Conservation (phyloP, 2,113 vertebrate species). For the Nestor notabilis region DNA sequence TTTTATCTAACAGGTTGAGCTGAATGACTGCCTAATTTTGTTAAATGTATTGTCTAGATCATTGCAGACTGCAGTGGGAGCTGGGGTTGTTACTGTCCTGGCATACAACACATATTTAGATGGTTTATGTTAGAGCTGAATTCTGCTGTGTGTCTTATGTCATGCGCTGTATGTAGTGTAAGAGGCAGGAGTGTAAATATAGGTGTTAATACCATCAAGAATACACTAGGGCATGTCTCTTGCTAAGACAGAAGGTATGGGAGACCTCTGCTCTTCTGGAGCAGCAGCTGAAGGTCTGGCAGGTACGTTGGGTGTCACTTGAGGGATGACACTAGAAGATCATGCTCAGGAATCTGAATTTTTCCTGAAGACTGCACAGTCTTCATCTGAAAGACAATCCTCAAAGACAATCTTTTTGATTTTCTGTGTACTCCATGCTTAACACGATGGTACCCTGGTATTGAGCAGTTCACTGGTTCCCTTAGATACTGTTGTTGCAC, state of each 20-base stretch:
- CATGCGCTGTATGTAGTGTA: background rate
- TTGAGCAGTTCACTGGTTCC: background rate
- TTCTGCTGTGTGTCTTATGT: background rate
- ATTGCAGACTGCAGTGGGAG: background rate
- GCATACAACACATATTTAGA: background rate
- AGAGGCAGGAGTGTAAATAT: background rate
- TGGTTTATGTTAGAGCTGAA: background rate
- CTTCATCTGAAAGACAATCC: background rate
- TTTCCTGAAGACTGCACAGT: background rate
- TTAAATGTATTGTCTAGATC: background rate
- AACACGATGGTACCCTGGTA: background rate
- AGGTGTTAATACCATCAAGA: too few relatives aligned
- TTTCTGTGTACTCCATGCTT: background rate
- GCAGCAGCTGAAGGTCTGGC: background rate
- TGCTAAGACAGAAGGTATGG: background rate
- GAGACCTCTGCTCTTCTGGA: background rate
- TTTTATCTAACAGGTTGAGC: background rate
- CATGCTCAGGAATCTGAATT: background rate
- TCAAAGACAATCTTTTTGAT: background rate
- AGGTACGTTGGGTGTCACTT: background rate
- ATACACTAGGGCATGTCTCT: rapidly evolving
- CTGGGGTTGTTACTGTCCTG: background rate
- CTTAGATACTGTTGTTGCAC: background rate
- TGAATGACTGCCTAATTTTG: background rate
- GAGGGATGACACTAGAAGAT: background rate